phyloP scores from a whole-genome alignment of 2,797 vertebrate genomes.

The Poecile montanus region DNA sequence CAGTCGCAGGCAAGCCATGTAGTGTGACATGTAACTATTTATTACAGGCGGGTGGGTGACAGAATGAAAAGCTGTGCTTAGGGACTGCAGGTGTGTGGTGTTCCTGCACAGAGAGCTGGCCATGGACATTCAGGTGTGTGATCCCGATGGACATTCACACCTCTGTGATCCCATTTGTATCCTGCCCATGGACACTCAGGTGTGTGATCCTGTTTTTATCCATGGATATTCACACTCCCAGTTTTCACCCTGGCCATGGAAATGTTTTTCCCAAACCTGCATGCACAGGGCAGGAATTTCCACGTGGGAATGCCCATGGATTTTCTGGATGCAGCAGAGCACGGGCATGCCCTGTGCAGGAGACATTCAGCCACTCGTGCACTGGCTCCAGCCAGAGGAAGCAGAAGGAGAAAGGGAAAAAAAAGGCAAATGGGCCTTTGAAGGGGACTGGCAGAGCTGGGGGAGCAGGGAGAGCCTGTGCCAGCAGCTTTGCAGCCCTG shows the following conservation, averaged over 20 bases:
- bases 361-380: background rate
- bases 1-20: conserved; percentile 13
- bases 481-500: background rate
- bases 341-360: fast-evolving
- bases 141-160: fast-evolving
- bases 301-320: background rate
- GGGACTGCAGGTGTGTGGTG: background rate
- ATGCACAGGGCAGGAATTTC: background rate
- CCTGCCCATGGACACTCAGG: background rate
- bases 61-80: background rate
- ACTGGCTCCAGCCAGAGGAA: background rate
- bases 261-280: background rate
- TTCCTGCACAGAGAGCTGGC: background rate
- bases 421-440: background rate
- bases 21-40: conserved; percentile 41
- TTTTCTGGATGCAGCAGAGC: background rate
- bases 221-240: fast-evolving
- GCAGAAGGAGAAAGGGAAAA: background rate
- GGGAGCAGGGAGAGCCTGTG: background rate
- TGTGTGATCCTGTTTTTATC: background rate
- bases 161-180: background rate
- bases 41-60: background rate
- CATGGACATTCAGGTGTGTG: fast-evolving
- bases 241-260: fast-evolving
- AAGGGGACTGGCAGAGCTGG: background rate